Evolutionary conservation across 2,888 invertebrate species (phyloP).

Genomic region (Aquatica leii): DNA sequence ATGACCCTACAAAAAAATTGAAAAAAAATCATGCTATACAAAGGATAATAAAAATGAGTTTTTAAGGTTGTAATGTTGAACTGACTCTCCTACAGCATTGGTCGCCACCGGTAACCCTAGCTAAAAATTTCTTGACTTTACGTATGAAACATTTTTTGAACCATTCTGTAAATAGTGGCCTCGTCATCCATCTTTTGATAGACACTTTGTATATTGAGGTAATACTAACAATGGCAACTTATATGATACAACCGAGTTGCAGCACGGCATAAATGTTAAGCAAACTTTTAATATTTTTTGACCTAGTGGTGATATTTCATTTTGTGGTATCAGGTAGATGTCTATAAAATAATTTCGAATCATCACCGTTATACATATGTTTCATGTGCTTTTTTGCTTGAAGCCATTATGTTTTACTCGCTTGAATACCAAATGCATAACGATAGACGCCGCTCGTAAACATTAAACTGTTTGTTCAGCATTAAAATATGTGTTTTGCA

Average conservation of each 20-base stretch:
- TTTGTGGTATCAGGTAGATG: not conserved
- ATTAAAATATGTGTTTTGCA: too few species aligned
- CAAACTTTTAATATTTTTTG: not conserved
- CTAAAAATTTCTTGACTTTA: conserved; percentile 19
- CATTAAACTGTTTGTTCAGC: too few species aligned
- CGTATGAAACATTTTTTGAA: conserved; percentile 14
- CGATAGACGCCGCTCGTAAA: too few species aligned
- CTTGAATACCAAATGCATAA: too few species aligned
- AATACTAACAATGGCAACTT: conserved; percentile 1
- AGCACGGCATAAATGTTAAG: conserved; percentile 8
- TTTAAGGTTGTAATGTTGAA: conserved; percentile 17
- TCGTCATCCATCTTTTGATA: conserved; percentile 22
- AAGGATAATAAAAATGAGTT: conserved; percentile 14
- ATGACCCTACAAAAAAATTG: too few species aligned
- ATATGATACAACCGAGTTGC: not conserved
- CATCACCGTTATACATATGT: too few species aligned
- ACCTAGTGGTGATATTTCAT: conserved; percentile 6
- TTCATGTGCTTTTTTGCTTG: too few species aligned
- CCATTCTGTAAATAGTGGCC: conserved; percentile 20
- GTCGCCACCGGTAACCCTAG: not conserved
- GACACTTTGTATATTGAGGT: conserved; percentile 9
- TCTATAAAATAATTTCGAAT: too few species aligned
- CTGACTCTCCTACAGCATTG: conserved; percentile 18
- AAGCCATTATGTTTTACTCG: too few species aligned
- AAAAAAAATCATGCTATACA: too few species aligned